These are phyloP conservation scores for Phoeniculus purpureus DNA, from an alignment of 2,797 vertebrate species.

Conservation along the genomic window DNA sequence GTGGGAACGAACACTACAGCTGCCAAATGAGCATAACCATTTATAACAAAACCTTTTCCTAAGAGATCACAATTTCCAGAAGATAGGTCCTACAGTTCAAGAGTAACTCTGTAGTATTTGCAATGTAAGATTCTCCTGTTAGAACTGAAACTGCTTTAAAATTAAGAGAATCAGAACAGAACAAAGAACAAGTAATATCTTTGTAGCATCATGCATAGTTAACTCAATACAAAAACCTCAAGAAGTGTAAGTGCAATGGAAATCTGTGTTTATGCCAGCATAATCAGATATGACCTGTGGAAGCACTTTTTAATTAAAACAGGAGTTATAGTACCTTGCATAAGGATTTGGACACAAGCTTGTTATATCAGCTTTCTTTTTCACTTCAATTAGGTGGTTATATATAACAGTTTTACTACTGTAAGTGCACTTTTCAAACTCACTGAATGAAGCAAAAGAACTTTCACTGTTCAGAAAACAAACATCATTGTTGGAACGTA, in stretches of 20 bases:
- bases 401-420: neutral
- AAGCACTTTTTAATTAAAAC: slow-evolving; percentile 38
- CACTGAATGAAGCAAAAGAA: neutral
- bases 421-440: neutral
- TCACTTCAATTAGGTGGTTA: neutral
- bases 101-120: neutral
- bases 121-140: neutral
- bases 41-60: neutral
- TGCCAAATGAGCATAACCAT: neutral
- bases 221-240: neutral
- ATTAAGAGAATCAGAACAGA: neutral
- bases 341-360: slow-evolving; percentile 5
- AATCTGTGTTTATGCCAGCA: neutral
- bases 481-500: accelerated
- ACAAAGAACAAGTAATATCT: neutral
- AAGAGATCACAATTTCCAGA: neutral
- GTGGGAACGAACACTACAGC: neutral
- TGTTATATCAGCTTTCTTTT: neutral
- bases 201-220: neutral
- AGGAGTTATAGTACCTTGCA: neutral
- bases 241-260: neutral
- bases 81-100: neutral
- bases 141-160: neutral
- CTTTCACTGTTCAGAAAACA: neutral
- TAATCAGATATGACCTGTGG: neutral